Conservation (phyloP, 2,888 invertebrate genomes). For the Orthosia gracilis region DNA sequence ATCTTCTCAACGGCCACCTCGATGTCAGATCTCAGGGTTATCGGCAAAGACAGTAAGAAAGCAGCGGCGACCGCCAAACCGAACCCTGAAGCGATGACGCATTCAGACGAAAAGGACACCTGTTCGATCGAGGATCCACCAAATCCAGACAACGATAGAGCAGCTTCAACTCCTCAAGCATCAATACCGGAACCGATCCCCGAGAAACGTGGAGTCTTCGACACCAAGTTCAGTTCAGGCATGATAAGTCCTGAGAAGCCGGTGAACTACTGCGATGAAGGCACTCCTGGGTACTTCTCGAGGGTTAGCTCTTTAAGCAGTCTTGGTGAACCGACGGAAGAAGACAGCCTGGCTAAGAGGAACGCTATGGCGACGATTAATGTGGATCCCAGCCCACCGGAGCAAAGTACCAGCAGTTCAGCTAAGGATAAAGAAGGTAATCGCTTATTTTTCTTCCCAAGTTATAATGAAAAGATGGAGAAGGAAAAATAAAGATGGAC, state of each 20-base stretch:
- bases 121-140: slow-evolving; percentile 89
- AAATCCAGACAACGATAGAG: slow-evolving; percentile 86
- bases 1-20: slow-evolving; percentile 97
- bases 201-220: slow-evolving; percentile 83
- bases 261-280: slow-evolving; percentile 96
- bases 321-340: slow-evolving; percentile 89
- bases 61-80: slow-evolving; percentile 80
- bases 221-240: slow-evolving; percentile 92
- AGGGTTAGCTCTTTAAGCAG: slow-evolving; percentile 92
- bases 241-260: slow-evolving; percentile 95
- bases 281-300: slow-evolving; percentile 96
- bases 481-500: slow-evolving; percentile 36
- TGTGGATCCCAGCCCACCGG: slow-evolving; percentile 80
- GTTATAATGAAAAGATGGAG: slow-evolving; percentile 2
- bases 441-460: slow-evolving; percentile 16
- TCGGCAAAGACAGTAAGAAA: slow-evolving; percentile 86
- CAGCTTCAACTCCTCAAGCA: slow-evolving; percentile 79
- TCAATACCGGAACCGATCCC: slow-evolving; percentile 72
- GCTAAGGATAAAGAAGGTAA: slow-evolving; percentile 88
- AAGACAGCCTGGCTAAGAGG: slow-evolving; percentile 85
- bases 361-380: slow-evolving; percentile 87
- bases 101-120: slow-evolving; percentile 89
- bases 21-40: slow-evolving; percentile 95
- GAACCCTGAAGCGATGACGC: slow-evolving; percentile 87
- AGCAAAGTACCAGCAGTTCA: slow-evolving; percentile 78